Evolutionary conservation across 2,113 vertebrate species (phyloP).

Genomic region (Rhinolophus sinicus): DNA sequence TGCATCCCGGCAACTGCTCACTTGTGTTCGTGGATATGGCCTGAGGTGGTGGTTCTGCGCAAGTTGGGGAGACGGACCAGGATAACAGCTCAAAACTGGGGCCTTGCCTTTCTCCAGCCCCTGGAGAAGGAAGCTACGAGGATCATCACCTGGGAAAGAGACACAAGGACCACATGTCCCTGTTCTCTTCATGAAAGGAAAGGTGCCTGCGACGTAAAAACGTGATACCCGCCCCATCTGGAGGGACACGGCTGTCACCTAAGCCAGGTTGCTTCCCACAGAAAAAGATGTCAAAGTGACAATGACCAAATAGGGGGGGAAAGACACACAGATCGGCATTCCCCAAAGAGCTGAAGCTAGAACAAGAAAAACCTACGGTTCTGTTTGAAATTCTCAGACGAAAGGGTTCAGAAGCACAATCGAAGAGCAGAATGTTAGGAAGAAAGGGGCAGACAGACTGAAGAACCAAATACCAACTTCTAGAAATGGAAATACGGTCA

Average conservation of each 20-base stretch:
- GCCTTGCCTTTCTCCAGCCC: rapidly evolving
- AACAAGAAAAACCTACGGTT: not conserved
- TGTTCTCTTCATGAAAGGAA: not conserved
- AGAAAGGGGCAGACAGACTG: not conserved
- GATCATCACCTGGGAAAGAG: not conserved
- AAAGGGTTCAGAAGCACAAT: not conserved
- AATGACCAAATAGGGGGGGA: too few species aligned
- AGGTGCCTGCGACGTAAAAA: not conserved
- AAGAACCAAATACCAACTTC: not conserved
- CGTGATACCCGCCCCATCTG: rapidly evolving
- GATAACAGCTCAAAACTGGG: not conserved
- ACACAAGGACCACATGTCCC: rapidly evolving
- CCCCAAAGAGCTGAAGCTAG: not conserved
- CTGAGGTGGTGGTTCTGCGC: rapidly evolving
- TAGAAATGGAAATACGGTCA: not conserved
- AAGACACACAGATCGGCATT: rapidly evolving
- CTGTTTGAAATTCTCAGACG: not conserved
- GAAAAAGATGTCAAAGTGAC: not conserved
- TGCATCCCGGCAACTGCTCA: rapidly evolving
- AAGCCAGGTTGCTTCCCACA: rapidly evolving
- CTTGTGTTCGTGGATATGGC: rapidly evolving
- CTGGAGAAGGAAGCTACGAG: not conserved
- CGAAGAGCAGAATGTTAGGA: not conserved
- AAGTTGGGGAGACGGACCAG: rapidly evolving
- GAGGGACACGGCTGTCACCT: rapidly evolving